Conservation (phyloP, 1,140 invertebrate genomes). For the Magallana gigas region DNA sequence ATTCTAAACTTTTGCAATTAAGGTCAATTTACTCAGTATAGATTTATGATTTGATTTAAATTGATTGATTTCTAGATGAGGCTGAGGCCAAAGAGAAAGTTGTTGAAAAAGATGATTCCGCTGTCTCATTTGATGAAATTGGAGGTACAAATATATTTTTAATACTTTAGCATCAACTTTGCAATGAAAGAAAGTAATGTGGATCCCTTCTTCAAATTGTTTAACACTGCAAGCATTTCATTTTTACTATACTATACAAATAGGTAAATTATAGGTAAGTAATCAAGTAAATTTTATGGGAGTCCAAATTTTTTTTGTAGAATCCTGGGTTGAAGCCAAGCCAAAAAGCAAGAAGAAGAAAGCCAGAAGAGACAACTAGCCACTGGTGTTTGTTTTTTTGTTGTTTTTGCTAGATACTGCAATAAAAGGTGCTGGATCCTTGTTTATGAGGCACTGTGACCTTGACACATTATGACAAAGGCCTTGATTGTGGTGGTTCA, state of each 20-base stretch:
- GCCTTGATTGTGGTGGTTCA: constrained; percentile 25
- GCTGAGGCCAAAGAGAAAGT: constrained; percentile 15
- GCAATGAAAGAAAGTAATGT: not conserved
- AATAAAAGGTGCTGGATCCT: constrained; percentile 32
- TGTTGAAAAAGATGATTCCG: constrained; percentile 4
- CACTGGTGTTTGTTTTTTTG: not conserved
- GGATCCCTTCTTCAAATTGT: not conserved
- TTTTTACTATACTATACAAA: no score
- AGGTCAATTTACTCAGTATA: no score
- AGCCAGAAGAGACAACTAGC: constrained; percentile 70
- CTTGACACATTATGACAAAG: constrained; percentile 20
- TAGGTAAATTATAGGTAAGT: no score
- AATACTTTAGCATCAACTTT: not conserved
- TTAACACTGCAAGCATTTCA: no score
- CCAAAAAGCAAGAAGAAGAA: constrained; percentile 75
- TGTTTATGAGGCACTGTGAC: constrained; percentile 13
- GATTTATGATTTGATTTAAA: no score
- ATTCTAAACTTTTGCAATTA: no score
- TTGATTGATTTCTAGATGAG: not conserved
- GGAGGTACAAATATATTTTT: constrained; percentile 33
- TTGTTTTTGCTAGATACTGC: constrained; percentile 27
- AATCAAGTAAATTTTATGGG: no score
- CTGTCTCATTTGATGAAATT: constrained; percentile 54
- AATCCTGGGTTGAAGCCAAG: constrained; percentile 72
- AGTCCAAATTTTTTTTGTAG: constrained; percentile 55